phyloP scores from a whole-genome alignment of 2,888 invertebrate genomes.

The Pandemis cinnamomeana region DNA sequence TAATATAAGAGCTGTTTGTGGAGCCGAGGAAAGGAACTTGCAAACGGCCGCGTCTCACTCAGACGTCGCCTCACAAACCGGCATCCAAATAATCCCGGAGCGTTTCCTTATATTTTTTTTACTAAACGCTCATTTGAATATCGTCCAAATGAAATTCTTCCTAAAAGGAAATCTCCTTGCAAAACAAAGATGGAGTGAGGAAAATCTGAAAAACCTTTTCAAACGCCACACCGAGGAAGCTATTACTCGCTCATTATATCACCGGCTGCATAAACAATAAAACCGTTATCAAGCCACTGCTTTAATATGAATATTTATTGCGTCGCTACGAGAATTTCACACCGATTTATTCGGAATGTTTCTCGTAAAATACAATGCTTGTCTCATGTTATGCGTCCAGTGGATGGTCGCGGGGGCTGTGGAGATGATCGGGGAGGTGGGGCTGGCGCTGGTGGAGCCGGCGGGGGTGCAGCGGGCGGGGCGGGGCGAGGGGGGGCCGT shows the following conservation, averaged over 20 bases:
- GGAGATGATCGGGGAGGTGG: conserved; percentile 42
- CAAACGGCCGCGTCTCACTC: not conserved
- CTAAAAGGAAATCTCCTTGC: conserved; percentile 11
- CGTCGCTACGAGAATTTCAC: not conserved
- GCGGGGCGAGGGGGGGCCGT: no score
- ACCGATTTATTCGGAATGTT: not conserved
- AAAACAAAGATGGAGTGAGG: conserved; percentile 12
- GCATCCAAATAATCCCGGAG: not conserved
- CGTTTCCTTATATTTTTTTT: not conserved
- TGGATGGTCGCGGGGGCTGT: conserved; percentile 7
- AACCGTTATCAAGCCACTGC: conserved; percentile 50
- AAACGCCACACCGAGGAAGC: not conserved
- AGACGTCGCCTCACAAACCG: not conserved
- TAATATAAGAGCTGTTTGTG: not conserved
- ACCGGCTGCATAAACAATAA: not conserved
- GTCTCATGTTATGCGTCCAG: not conserved
- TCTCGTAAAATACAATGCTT: conserved; percentile 9
- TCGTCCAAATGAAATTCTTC: conserved; percentile 4
- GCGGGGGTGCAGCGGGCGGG: conserved; percentile 10
- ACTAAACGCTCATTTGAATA: conserved; percentile 1
- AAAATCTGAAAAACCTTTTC: not conserved
- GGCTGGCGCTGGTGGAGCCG: not conserved
- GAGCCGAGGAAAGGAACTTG: not conserved
- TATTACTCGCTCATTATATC: conserved; percentile 8
- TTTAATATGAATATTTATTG: conserved; percentile 29